A percentile compares a stretch with the other conserved stretches of the same genome.
Evolutionary conservation across 1,140 invertebrate genomes (phyloP).

Genomic region (Temnothorax curvispinosus): DNA sequence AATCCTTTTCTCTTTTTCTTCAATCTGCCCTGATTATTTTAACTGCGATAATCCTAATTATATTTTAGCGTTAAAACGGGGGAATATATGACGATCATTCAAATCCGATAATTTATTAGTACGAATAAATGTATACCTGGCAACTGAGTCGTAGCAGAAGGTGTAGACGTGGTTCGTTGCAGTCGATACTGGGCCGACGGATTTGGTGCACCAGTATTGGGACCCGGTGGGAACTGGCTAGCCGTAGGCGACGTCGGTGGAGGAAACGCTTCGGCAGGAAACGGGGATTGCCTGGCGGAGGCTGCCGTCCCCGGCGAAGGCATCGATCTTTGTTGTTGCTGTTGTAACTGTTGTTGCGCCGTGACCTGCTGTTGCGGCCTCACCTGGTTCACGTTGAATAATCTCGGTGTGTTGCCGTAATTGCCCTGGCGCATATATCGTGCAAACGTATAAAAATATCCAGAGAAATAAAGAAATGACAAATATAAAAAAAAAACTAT

Average conservation of each 20-base stretch:
- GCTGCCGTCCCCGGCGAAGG: slow-evolving; percentile 86
- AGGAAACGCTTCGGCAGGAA: slow-evolving; percentile 86
- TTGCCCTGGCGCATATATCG: slow-evolving; percentile 77
- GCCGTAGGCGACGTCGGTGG: slow-evolving; percentile 84
- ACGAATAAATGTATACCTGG: slow-evolving; percentile 86
- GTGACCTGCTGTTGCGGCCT: slow-evolving; percentile 78
- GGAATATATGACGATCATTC: background rate
- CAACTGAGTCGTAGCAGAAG: slow-evolving; percentile 89
- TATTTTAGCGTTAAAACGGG: background rate
- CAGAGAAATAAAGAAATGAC: background rate
- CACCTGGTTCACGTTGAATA: slow-evolving; percentile 84
- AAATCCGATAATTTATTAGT: background rate
- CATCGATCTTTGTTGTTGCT: slow-evolving; percentile 84
- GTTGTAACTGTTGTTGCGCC: slow-evolving; percentile 71
- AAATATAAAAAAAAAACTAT: slow-evolving; percentile 6
- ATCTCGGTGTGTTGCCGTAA: slow-evolving; percentile 83
- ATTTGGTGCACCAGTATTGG: slow-evolving; percentile 86
- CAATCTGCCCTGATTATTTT: background rate
- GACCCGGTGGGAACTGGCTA: slow-evolving; percentile 85
- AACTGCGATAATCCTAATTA: background rate
- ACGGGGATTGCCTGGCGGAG: slow-evolving; percentile 87
- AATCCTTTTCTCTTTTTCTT: background rate
- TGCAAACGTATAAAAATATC: slow-evolving; percentile 49
- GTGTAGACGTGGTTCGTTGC: slow-evolving; percentile 88
- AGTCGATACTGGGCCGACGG: slow-evolving; percentile 87